phyloP scores from a whole-genome alignment of 2,888 invertebrate species.

The Scotopteryx bipunctaria region DNA sequence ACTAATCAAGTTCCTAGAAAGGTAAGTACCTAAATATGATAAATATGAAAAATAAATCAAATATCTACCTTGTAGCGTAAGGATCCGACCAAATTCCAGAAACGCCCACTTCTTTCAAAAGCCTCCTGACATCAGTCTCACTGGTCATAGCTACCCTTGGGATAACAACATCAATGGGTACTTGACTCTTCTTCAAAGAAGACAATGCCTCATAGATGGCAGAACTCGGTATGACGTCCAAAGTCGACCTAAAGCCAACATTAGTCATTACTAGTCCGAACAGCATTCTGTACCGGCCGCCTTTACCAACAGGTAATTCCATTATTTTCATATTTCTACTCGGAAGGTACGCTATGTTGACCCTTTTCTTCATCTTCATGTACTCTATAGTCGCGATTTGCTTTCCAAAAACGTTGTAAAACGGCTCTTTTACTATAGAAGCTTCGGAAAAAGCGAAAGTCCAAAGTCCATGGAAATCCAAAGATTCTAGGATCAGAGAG shows the following conservation, averaged over 20 bases:
- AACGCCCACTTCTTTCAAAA: conserved; percentile 42
- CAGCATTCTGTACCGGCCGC: conserved; percentile 45
- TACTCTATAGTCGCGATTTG: conserved; percentile 43
- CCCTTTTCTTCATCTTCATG: conserved; percentile 42
- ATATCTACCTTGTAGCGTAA: conserved; percentile 41
- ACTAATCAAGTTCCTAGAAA: too few relatives aligned
- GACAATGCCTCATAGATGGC: conserved; percentile 39
- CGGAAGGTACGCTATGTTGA: conserved; percentile 42
- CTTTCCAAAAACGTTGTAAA: conserved; percentile 42
- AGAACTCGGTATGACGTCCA: conserved; percentile 37
- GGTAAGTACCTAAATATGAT: neutral
- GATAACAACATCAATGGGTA: conserved; percentile 46
- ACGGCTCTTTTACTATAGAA: conserved; percentile 37
- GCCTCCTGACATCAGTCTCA: conserved; percentile 39
- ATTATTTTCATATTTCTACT: conserved; percentile 43
- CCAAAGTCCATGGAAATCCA: conserved; percentile 44
- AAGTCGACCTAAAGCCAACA: conserved; percentile 1
- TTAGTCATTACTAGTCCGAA: conserved; percentile 37
- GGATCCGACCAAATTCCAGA: conserved; percentile 41
- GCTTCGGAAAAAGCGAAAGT: conserved; percentile 42
- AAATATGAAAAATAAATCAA: conserved; percentile 1
- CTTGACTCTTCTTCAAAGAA: conserved; percentile 37
- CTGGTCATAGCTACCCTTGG: conserved; percentile 43
- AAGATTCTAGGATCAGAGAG: conserved; percentile 42
- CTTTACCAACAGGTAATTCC: conserved; percentile 46